Base-by-base conservation (phyloP, 2,113 vertebrate species). In the Acrocephalus kingi region DNA sequence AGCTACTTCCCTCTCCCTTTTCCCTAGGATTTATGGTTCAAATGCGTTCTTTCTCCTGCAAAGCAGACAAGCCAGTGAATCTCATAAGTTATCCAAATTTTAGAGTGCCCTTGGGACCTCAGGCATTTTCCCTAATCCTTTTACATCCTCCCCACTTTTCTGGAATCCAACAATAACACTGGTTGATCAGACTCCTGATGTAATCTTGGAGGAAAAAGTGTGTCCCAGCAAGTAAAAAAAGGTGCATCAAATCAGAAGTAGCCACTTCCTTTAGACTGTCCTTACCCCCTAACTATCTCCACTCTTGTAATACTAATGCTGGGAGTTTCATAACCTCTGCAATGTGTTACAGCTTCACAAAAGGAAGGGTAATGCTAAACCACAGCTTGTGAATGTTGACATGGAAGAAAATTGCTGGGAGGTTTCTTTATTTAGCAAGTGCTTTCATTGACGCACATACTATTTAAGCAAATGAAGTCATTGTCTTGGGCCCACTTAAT, bases 151-250 rank as follows among this genome's bases (percentile, higher is more conserved):
- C 71, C 48, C 49, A 74, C 61, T 93, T 80, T 58, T 24, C 54
- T 92, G 43, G 49, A 69, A 76, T 97, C 96, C 94, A 97, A 45
- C 67, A 97, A 84, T 83, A 97, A 93, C 71, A 95, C n/a, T n/a
- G 76, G 49, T 87, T 89, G 94, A 89, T 85, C 27, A 68, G 80
- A 94, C 59, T 90, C 68, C 73, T 46, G 23, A 20, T 71, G 22
- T 88, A 93, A 84, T 78, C 83, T 78, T 39, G 33, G 61, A 92
- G 41, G 61, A 74, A 93, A 68, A 89, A 71, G 17, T 88, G 30
- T 91, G 51, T 93, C 78, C 73, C 2, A 3, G 54, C 19, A 28
- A 64, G 58, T 59, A 67, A 75, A 67, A 35, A 61, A 13, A 69
- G 3, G 41, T 45, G 31, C 31, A 37, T 71, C n/a, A 37, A 54